Evolutionary conservation across 2,113 vertebrate species (phyloP).

Genomic region (Tinamus guttatus): DNA sequence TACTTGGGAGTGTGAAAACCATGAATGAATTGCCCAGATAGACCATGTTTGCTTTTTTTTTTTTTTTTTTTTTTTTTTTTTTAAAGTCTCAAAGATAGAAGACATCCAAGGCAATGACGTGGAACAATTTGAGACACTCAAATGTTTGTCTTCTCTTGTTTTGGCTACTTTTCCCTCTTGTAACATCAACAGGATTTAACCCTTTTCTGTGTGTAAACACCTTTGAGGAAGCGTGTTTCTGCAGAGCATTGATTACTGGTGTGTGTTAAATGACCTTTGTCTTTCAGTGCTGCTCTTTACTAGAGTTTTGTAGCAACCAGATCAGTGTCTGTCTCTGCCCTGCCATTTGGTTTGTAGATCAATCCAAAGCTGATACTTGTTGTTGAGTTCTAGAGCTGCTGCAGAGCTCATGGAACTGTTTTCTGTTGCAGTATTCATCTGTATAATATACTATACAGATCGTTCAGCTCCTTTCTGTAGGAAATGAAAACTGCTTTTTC

Average conservation of each 20-base stretch:
- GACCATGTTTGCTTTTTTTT: not conserved
- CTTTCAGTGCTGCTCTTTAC: not conserved
- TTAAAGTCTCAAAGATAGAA: not conserved
- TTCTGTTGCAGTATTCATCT: not conserved
- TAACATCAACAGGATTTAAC: not conserved
- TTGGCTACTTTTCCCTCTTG: not conserved
- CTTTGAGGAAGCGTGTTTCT: not conserved
- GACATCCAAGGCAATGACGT: not conserved
- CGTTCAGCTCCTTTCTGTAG: not conserved
- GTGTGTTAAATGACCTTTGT: not conserved
- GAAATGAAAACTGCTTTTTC: not conserved
- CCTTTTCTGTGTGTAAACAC: not conserved
- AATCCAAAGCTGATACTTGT: not conserved
- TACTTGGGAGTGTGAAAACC: not conserved
- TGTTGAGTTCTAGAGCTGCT: not conserved
- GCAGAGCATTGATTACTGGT: not conserved
- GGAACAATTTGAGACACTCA: not conserved
- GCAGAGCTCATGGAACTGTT: not conserved
- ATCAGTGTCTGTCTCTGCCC: not conserved
- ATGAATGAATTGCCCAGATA: not conserved
- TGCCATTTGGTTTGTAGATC: not conserved
- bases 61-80: not conserved
- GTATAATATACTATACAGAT: not conserved
- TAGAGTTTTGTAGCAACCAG: not conserved
- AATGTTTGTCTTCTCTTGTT: not conserved